Evolutionary conservation across 2,797 vertebrate species (phyloP).

Genomic region (Iguana delicatissima): DNA sequence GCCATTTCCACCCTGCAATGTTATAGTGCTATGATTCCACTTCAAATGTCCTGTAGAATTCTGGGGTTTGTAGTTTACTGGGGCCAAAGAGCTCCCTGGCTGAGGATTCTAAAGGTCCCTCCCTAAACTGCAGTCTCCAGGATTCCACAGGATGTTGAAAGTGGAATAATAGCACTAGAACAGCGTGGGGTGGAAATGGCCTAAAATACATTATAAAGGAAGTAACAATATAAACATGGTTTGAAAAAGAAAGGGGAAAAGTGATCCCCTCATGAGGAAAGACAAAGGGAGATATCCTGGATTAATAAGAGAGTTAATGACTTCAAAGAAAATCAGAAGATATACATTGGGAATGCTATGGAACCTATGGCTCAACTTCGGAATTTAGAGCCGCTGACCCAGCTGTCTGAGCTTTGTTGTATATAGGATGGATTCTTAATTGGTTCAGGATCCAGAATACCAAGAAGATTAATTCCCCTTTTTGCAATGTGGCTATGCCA

Average conservation of each 20-base stretch:
- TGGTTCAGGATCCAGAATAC: background rate
- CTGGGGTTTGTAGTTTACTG: too few species aligned
- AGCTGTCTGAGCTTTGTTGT: background rate
- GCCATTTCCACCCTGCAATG: too few species aligned
- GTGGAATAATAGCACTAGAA: too few species aligned
- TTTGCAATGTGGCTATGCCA: background rate
- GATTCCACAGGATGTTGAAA: too few species aligned
- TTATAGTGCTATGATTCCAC: too few species aligned
- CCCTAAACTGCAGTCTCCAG: too few species aligned
- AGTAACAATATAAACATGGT: background rate
- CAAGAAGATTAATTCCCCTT: background rate
- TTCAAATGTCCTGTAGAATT: too few species aligned
- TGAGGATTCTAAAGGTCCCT: too few species aligned
- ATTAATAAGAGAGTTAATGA: background rate
- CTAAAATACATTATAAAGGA: too few species aligned
- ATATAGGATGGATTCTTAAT: background rate
- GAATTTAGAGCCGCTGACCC: background rate
- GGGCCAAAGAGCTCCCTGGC: too few species aligned
- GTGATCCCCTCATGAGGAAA: background rate
- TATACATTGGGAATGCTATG: background rate
- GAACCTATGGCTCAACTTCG: background rate
- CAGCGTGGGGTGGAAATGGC: too few species aligned
- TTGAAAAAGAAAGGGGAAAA: background rate
- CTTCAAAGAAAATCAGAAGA: background rate
- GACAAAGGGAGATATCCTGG: background rate